A percentile compares a stretch with the other conserved stretches of the same genome.
Conservation (phyloP, 2,797 vertebrate species). For the Micropoecilia bifurca region DNA sequence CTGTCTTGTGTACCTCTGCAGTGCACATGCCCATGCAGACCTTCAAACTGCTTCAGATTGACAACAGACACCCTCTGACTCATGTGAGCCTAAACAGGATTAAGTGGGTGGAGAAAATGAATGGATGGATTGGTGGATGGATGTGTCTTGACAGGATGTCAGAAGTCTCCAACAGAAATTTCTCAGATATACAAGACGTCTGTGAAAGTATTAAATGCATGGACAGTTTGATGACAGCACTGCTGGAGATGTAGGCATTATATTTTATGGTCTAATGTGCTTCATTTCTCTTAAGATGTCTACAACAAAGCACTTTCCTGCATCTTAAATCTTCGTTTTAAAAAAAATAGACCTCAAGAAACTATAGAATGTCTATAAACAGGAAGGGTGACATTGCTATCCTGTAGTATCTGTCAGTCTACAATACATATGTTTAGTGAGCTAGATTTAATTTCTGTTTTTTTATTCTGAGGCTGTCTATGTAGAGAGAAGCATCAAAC, state of each 20-base stretch:
- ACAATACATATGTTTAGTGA: neutral
- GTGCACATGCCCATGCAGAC: neutral
- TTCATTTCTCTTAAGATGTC: constrained; percentile 9
- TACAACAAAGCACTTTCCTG: constrained; percentile 2
- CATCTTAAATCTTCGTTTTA: constrained; percentile 7
- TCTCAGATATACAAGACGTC: neutral
- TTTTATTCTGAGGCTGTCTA: constrained; percentile 10
- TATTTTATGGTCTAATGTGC: constrained; percentile 23
- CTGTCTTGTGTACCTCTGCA: neutral
- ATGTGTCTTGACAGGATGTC: neutral
- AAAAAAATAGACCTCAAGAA: constrained; percentile 22
- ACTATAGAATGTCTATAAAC: neutral
- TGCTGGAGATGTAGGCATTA: constrained; percentile 16
- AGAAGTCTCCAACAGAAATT: neutral
- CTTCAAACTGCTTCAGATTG: neutral
- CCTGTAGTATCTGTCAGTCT: constrained; percentile 16
- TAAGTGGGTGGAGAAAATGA: neutral
- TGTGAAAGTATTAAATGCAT: neutral
- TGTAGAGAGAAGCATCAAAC: neutral
- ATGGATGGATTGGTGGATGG: neutral
- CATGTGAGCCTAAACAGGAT: neutral
- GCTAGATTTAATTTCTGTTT: constrained; percentile 35
- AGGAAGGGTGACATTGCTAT: constrained; percentile 37
- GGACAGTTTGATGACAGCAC: neutral
- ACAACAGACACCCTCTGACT: neutral